Base-by-base conservation (phyloP, 1,140 invertebrate genomes). In the Bradynema listronoti region DNA sequence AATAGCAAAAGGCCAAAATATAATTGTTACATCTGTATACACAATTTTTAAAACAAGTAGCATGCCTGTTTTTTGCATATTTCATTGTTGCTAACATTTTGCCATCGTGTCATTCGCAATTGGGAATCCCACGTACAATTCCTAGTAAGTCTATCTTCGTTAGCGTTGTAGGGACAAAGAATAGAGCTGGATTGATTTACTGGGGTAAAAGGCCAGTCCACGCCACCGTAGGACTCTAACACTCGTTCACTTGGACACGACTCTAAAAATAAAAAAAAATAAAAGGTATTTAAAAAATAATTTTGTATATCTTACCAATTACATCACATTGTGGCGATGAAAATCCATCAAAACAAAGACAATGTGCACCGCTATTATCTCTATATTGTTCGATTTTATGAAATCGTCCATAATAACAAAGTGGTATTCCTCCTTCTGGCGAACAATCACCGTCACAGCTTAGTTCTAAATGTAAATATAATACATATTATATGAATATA, bases 391-490 rank as follows among this genome's bases (percentile, higher is more conserved):
- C 58, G 14, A 73, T 41, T 39, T 67, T 61, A 33, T 73, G 56
- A 30, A 39, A 52, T 27, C 29, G 29, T 6, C 67, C 56, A 42
- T 65, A 69, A 27, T 62, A 67, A 39, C 67, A 69, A 68, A 69
- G 65, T 43, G 67, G 67, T 16, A 42, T 22, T 2, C 67, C 67
- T 4, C 64, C 63, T 9, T 46, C 33, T 24, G 61, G 16, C 14
- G 56, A 55, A 36, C 61, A 63, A 30, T 66, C 56, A 56, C 32
- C 65, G 32, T 36, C 56, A 49, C 67, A 69, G 9, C 55, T 29
- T 9, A 73, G 49, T 7, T 69, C 67, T 69, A 11, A 56, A 72
- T n/a, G n/a, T n/a, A n/a, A n/a, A n/a, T n/a, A n/a, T n/a, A n/a
- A n/a, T n/a, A n/a, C n/a, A n/a, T n/a, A n/a, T n/a, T n/a, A n/a